Percentiles rank a stretch among this genome's conserved stretches.
These are phyloP conservation scores for Esperia sulphurella DNA, from an alignment of 2,888 invertebrate species.

Conservation along the genomic window DNA sequence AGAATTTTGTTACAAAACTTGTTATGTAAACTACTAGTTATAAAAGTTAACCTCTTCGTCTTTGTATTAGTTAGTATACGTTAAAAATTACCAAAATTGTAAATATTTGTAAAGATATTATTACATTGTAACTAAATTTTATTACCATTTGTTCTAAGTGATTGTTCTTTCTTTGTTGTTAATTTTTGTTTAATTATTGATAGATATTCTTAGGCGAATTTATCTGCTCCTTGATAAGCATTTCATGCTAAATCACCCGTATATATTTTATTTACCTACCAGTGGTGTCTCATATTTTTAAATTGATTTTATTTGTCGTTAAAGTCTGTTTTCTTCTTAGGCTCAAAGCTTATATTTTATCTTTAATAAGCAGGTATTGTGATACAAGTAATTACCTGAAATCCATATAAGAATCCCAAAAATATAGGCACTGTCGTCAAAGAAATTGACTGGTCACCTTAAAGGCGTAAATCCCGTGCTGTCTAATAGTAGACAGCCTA, in stretches of 20 bases:
- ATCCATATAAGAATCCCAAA: not conserved
- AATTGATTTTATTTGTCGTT: conserved; percentile 9
- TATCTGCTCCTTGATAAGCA: conserved; percentile 28
- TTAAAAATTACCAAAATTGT: conserved; percentile 75
- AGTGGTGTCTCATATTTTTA: conserved; percentile 25
- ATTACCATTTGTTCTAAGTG: conserved; percentile 76
- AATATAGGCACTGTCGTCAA: too few species aligned
- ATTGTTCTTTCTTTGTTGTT: conserved; percentile 77
- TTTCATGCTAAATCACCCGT: conserved; percentile 35
- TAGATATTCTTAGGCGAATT: conserved; percentile 28
- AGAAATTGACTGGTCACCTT: too few species aligned
- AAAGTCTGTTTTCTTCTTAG: conserved; percentile 6
- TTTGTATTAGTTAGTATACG: conserved; percentile 73
- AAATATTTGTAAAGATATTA: conserved; percentile 78
- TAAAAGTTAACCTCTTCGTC: conserved; percentile 59
- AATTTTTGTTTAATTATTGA: conserved; percentile 68
- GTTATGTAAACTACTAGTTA: conserved; percentile 61
- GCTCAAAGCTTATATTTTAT: conserved; percentile 17
- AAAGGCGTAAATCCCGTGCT: too few species aligned
- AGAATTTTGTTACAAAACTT: conserved; percentile 61
- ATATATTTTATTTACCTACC: conserved; percentile 24
- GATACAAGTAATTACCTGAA: conserved; percentile 11
- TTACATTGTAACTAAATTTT: conserved; percentile 71
- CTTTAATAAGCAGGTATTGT: conserved; percentile 13
- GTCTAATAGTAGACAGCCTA: too few species aligned